Evolutionary conservation across 2,797 vertebrate genomes (phyloP).

Genomic region (Premnoplex brunnescens): DNA sequence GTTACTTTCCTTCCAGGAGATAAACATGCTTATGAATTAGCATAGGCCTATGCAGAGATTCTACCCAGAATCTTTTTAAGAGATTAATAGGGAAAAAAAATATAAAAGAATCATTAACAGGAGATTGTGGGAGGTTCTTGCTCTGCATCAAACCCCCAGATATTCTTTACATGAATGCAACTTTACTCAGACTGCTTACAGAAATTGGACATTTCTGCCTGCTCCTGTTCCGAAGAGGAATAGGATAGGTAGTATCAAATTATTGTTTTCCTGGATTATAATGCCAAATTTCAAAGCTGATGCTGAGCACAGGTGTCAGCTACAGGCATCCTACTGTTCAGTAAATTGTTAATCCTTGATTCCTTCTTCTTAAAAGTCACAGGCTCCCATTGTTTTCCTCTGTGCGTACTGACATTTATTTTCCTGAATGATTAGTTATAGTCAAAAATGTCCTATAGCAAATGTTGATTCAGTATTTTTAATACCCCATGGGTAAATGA

Average conservation of each 20-base stretch:
- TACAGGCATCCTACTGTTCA: neutral
- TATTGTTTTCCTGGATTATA: neutral
- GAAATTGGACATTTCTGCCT: neutral
- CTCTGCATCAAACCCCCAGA: neutral
- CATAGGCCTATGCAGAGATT: neutral
- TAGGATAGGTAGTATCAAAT: fast-evolving
- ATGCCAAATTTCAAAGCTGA: neutral
- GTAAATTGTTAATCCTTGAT: neutral
- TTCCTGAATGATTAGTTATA: neutral
- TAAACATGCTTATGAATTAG: fast-evolving
- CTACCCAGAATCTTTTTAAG: neutral
- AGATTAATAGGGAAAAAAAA: fast-evolving
- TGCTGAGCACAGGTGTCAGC: fast-evolving
- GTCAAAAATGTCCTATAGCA: neutral
- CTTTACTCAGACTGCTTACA: fast-evolving
- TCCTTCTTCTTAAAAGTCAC: neutral
- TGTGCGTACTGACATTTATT: neutral
- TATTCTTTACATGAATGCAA: neutral
- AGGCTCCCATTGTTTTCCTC: neutral
- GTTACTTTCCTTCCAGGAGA: neutral
- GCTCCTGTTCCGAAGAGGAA: neutral
- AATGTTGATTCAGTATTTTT: neutral
- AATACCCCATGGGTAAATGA: neutral
- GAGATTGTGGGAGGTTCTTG: neutral
- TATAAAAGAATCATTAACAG: fast-evolving